Evolutionary conservation across 2,888 invertebrate species (phyloP).

Genomic region (Latrodectus hesperus): DNA sequence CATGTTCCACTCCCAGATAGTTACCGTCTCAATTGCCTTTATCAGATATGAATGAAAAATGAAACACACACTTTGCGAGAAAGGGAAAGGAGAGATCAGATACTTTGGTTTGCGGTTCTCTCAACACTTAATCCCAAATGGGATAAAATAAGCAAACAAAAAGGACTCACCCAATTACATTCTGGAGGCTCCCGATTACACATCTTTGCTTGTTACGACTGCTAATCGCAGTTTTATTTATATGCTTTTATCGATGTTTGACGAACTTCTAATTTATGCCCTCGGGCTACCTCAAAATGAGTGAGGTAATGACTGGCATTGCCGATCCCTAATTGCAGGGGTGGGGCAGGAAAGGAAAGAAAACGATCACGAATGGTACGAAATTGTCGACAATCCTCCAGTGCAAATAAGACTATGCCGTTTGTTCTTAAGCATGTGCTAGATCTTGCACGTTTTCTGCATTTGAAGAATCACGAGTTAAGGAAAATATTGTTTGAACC

Average conservation of each 20-base stretch:
- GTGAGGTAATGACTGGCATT: conserved; percentile 32
- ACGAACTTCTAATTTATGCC: conserved; percentile 15
- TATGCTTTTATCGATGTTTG: conserved; percentile 32
- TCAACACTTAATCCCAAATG: conserved; percentile 23
- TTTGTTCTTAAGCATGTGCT: neutral
- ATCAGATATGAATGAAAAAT: conserved; percentile 35
- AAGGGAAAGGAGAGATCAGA: too few species aligned
- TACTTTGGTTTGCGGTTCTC: neutral
- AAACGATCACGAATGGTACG: conserved; percentile 36
- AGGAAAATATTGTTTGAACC: too few species aligned
- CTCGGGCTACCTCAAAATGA: conserved; percentile 37
- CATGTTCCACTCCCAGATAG: conserved; percentile 56
- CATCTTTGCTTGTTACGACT: conserved; percentile 49
- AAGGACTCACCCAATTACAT: conserved; percentile 51
- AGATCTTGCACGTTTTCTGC: neutral
- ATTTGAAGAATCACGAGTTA: neutral
- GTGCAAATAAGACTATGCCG: neutral
- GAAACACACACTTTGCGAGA: too few species aligned
- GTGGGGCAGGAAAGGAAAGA: conserved; percentile 35
- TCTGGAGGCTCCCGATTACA: conserved; percentile 52
- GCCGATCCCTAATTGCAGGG: conserved; percentile 53
- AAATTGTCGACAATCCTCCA: neutral
- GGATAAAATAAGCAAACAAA: conserved; percentile 11
- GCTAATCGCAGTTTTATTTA: conserved; percentile 64
- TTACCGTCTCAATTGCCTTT: conserved; percentile 56